phyloP scores from a whole-genome alignment of 2,888 invertebrate genomes.

The Cyclophora albipunctata region DNA sequence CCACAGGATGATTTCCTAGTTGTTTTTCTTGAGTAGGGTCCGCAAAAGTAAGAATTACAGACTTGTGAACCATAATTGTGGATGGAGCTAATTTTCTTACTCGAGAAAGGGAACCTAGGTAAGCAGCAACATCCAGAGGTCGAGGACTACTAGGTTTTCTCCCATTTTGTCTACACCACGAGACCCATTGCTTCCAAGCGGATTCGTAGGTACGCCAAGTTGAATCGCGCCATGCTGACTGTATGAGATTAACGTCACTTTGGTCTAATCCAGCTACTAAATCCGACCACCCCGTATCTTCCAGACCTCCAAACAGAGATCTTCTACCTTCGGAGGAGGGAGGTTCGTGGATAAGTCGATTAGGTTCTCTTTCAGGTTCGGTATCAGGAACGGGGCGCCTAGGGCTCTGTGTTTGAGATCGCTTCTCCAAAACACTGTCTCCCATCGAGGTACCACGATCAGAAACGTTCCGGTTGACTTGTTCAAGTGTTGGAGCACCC shows the following conservation, averaged over 20 bases:
- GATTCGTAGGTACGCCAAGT: conserved; percentile 9
- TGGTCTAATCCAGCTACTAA: neutral
- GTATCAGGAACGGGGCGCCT: conserved; percentile 9
- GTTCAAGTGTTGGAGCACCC: conserved; percentile 17
- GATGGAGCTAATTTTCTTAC: conserved; percentile 7
- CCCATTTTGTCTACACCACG: conserved; percentile 13
- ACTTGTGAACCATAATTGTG: conserved; percentile 17
- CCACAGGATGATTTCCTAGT: too few relatives aligned
- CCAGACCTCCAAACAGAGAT: conserved; percentile 19
- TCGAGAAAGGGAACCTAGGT: conserved; percentile 4
- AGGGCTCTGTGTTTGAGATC: conserved; percentile 12
- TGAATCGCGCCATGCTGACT: conserved; percentile 13
- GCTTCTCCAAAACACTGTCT: conserved; percentile 14
- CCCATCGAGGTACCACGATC: conserved; percentile 15
- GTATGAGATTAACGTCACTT: neutral
- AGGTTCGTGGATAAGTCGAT: conserved; percentile 12
- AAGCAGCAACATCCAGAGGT: conserved; percentile 9
- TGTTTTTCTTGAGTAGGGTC: too few relatives aligned
- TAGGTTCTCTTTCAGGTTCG: conserved; percentile 5
- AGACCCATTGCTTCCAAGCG: conserved; percentile 15
- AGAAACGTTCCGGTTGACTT: conserved; percentile 10
- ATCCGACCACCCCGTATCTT: conserved; percentile 20
- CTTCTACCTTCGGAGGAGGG: conserved; percentile 7
- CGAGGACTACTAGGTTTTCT: conserved; percentile 8
- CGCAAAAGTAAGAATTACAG: too few relatives aligned